Percentiles rank a stretch among this genome's conserved stretches.
Evolutionary conservation across 2,888 invertebrate species (phyloP).

Genomic region (Orchesellides sinensis): DNA sequence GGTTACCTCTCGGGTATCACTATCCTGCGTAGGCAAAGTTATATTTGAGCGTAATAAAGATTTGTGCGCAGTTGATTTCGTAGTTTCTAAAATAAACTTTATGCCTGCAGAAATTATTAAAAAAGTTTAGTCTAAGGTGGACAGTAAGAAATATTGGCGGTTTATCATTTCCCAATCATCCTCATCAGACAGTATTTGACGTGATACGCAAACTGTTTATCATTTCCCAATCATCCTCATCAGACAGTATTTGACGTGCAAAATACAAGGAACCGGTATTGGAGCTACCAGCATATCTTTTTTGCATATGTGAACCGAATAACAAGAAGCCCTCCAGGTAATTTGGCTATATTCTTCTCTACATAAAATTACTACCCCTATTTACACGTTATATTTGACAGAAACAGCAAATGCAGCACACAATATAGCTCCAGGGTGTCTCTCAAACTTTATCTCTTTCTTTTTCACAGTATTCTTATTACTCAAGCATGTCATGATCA

Average conservation of each 20-base stretch:
- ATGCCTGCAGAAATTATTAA: neutral
- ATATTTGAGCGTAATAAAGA: neutral
- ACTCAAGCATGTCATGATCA: neutral
- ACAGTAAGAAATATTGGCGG: slow-evolving; percentile 2
- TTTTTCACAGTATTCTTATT: too few relatives aligned
- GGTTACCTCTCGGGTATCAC: neutral
- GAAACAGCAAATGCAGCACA: neutral
- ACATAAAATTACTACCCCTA: neutral
- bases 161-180: neutral
- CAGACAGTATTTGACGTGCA: neutral
- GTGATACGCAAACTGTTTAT: too few relatives aligned
- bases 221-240: neutral
- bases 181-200: neutral
- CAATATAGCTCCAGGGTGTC: too few relatives aligned
- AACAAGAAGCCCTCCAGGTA: neutral
- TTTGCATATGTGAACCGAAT: neutral
- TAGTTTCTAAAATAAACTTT: neutral
- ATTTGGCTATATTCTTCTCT: neutral
- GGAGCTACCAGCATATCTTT: neutral
- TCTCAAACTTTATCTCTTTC: too few relatives aligned
- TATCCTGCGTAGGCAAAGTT: neutral
- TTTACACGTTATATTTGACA: neutral
- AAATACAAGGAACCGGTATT: neutral
- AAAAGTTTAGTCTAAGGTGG: neutral
- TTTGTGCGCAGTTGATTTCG: neutral